These are phyloP conservation scores for Amniataba percoides DNA, from an alignment of 2,797 vertebrate genomes.

Conservation along the genomic window DNA sequence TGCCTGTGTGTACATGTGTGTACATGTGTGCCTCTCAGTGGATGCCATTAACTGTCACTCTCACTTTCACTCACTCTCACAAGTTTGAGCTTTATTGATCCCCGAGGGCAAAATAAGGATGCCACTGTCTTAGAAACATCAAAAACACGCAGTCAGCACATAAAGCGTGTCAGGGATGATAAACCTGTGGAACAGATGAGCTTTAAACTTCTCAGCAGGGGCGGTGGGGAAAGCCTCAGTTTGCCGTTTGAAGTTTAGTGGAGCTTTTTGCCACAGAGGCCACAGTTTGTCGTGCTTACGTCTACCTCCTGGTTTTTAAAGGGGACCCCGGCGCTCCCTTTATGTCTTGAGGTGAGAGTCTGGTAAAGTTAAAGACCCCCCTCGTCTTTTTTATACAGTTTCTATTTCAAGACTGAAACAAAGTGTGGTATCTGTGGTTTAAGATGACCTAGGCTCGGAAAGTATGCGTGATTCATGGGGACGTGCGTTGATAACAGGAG, in stretches of 20 bases:
- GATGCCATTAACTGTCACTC: conserved; percentile 39
- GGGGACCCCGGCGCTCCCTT: conserved; percentile 6
- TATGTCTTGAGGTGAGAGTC: conserved; percentile 31
- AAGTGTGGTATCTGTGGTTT: conserved; percentile 13
- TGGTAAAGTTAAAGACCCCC: conserved; percentile 25
- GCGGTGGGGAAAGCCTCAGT: conserved; percentile 5
- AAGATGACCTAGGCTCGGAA: conserved; percentile 62
- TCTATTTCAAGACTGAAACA: conserved; percentile 27
- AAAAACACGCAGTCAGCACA: conserved; percentile 31
- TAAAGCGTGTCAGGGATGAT: conserved; percentile 6
- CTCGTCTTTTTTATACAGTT: conserved; percentile 19
- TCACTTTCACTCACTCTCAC: conserved; percentile 47
- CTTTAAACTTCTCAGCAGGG: conserved; percentile 22
- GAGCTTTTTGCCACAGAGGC: conserved; percentile 27
- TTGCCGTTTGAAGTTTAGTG: conserved; percentile 62
- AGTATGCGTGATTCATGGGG: conserved; percentile 67
- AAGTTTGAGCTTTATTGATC: conserved; percentile 50
- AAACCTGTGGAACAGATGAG: conserved; percentile 33
- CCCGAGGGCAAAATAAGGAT: conserved; percentile 45
- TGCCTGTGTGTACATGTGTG: neutral
- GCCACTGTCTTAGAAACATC: conserved; percentile 44
- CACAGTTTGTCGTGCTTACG: conserved; percentile 37
- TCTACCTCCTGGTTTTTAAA: conserved; percentile 30
- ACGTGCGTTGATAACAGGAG: conserved; percentile 30
- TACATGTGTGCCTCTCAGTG: conserved; percentile 3